These are phyloP conservation scores for Camponotus pennsylvanicus DNA, from an alignment of 1,140 invertebrate genomes.

Conservation along the genomic window DNA sequence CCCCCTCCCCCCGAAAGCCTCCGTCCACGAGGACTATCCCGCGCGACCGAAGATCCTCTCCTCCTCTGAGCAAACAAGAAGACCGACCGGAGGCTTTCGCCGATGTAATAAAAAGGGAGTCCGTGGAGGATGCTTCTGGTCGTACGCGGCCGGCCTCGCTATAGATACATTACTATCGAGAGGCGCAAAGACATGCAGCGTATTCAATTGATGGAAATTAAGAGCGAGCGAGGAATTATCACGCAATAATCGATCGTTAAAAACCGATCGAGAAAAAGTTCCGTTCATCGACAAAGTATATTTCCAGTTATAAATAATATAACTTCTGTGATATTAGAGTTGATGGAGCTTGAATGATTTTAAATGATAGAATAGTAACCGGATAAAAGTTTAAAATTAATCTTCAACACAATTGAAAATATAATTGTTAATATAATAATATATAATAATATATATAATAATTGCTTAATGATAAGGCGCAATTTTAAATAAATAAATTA, in stretches of 20 bases:
- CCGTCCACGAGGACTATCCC: conserved; percentile 51
- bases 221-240: conserved; percentile 15
- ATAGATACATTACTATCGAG: conserved; percentile 3
- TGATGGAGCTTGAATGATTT: background rate
- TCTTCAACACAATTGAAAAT: background rate
- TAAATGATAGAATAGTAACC: background rate
- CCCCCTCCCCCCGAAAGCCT: background rate
- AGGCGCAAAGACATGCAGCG: conserved; percentile 37
- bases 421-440: too few species aligned
- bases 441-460: too few species aligned
- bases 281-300: background rate
- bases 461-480: too few species aligned
- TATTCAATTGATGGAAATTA: conserved; percentile 20
- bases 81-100: conserved; percentile 64
- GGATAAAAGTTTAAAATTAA: background rate
- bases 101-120: conserved; percentile 68
- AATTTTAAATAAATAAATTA: conserved; percentile 1
- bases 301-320: background rate
- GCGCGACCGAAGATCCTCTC: conserved; percentile 61
- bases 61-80: conserved; percentile 72
- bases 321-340: background rate
- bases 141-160: conserved; percentile 26
- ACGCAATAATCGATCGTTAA: background rate
- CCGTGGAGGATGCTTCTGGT: conserved; percentile 69
- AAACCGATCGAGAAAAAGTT: background rate